A percentile compares a stretch with the other conserved stretches of the same genome.
phyloP scores from a whole-genome alignment of 2,797 vertebrate genomes.

The Champsocephalus gunnari region DNA sequence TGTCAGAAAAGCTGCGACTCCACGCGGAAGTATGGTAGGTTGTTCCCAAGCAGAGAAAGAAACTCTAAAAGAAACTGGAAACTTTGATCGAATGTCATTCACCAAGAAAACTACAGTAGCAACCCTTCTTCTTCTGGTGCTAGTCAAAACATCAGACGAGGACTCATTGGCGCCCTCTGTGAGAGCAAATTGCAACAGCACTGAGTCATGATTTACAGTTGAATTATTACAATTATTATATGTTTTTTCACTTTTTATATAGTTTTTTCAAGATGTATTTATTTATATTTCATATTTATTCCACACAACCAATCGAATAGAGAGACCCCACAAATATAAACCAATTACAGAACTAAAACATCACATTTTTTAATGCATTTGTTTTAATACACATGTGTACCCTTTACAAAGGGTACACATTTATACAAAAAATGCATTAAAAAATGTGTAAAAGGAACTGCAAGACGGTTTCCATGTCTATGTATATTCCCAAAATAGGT shows the following conservation, averaged over 20 bases:
- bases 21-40: neutral
- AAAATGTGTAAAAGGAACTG: too few species aligned
- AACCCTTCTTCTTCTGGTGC: conserved; percentile 18
- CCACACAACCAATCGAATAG: too few species aligned
- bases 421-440: too few species aligned
- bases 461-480: too few species aligned
- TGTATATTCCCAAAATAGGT: too few species aligned
- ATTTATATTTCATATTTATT: too few species aligned
- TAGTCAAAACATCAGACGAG: accelerated
- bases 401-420: too few species aligned
- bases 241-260: neutral
- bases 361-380: too few species aligned
- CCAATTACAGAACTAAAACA: too few species aligned
- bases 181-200: neutral
- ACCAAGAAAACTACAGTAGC: conserved; percentile 46
- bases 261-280: too few species aligned
- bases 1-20: neutral
- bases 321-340: too few species aligned
- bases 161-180: conserved; percentile 8
- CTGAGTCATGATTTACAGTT: neutral
- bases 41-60: neutral
- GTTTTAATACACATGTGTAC: too few species aligned
- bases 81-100: conserved; percentile 69
- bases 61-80: neutral
- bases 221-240: neutral